Base-by-base conservation (phyloP, 2,797 vertebrate species). In the Danio choprae region DNA sequence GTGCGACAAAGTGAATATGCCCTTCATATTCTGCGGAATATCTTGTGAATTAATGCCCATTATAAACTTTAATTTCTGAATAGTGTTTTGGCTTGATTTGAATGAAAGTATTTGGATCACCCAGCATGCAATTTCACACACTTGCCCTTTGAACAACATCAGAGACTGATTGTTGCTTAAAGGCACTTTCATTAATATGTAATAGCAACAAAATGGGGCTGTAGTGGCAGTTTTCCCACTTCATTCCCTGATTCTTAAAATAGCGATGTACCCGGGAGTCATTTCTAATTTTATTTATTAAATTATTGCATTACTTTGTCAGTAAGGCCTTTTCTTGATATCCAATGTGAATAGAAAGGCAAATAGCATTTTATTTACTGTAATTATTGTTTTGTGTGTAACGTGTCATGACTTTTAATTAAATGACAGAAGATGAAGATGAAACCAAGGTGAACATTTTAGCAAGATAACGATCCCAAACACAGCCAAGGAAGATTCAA, bases 161-260 rank as follows among this genome's bases (percentile, higher is more conserved):
- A 68, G 62, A 67, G 22, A 56, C 51, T 64, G 51, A 56, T 11
- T 29, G 40, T 53, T 16, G 75, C 53, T 69, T 59, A 58, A 58
- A 53, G 59, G 46, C 41, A 40, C 65, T 56, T 46, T 38, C 22
- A 65, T 65, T 74, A 55, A 65, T 79, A 73, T 80, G 11, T 65
- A 46, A 73, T 9, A 65, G 41, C 50, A 73, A 64, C 9, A 44
- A 29, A 80, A 16, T 12, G 12, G 12, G 62, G 15, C 4, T 1
- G 29, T 29, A 1, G 8, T 12, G 20, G 3, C n/a, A 18, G 22
- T 48, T 59, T 65, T 38, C 29, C 56, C 5, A 9, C 16, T 62
- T 22, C 12, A 44, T 74, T 11, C 38, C 46, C 9, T 16, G 65
- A 20, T 62, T 51, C 36, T 15, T 59, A n/a, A 48, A 59, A 50